These are phyloP conservation scores for Pyrrhia umbra DNA, from an alignment of 2,888 invertebrate genomes.

Conservation along the genomic window DNA sequence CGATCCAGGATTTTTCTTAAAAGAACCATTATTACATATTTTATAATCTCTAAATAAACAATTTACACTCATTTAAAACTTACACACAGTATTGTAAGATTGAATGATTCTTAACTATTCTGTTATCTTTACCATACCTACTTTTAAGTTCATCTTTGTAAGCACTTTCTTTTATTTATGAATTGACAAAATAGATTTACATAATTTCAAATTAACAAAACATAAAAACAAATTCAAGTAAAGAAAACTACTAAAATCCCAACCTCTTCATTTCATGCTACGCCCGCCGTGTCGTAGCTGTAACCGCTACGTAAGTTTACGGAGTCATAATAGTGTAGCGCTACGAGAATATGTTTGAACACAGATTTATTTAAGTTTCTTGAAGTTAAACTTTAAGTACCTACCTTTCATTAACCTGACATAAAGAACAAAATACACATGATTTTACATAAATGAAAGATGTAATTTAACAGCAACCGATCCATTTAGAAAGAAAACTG, in stretches of 20 bases:
- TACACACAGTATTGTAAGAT: too few species aligned
- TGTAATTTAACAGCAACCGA: background rate
- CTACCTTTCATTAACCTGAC: background rate
- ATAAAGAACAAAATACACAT: background rate
- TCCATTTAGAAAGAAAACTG: background rate
- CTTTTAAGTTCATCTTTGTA: too few species aligned
- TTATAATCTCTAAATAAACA: too few species aligned
- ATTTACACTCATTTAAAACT: too few species aligned
- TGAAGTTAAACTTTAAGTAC: background rate
- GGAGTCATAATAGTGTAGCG: slow-evolving; percentile 21
- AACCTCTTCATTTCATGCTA: slow-evolving; percentile 17
- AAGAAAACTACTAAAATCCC: background rate
- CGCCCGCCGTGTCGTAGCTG: slow-evolving; percentile 28
- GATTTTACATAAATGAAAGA: background rate
- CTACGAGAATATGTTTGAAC: slow-evolving; percentile 14
- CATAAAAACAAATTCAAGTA: background rate
- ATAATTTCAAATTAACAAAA: background rate
- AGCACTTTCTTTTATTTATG: too few species aligned
- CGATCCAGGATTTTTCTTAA: too few species aligned
- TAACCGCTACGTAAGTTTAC: slow-evolving; percentile 36
- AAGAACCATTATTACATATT: too few species aligned
- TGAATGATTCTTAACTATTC: too few species aligned
- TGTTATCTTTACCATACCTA: too few species aligned
- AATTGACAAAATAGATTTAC: too few species aligned
- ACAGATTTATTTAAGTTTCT: background rate